Evolutionary conservation across 1,140 invertebrate species (phyloP).

Genomic region (Schlechtendalia chinensis): DNA sequence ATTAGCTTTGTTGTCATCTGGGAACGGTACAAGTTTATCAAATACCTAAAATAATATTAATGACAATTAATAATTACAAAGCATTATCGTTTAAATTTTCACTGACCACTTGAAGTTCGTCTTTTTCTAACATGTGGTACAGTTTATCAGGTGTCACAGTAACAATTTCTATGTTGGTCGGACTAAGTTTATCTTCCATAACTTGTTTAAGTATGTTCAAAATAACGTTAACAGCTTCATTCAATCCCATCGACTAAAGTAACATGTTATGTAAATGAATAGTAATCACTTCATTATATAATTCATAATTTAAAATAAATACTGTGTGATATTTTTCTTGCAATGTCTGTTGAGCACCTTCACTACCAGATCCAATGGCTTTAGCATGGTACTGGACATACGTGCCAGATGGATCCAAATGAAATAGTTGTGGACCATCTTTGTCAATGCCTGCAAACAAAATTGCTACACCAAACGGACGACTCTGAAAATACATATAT

Average conservation of each 20-base stretch:
- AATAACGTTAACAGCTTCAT: constrained; percentile 88
- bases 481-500: constrained; percentile 63
- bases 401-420: constrained; percentile 98
- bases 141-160: constrained; percentile 81
- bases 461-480: constrained; percentile 97
- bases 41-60: constrained; percentile 27
- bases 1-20: constrained; percentile 22
- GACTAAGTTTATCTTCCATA: constrained; percentile 99
- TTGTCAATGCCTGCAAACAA: constrained; percentile 85
- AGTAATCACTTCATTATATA: constrained; percentile 5
- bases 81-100: background rate
- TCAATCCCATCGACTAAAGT: constrained; percentile 90
- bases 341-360: constrained; percentile 96
- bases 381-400: constrained; percentile 98
- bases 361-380: constrained; percentile 98
- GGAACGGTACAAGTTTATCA: constrained; percentile 44
- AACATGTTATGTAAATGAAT: constrained; percentile 52
- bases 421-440: constrained; percentile 84
- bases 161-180: constrained; percentile 96
- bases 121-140: constrained; percentile 88
- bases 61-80: background rate
- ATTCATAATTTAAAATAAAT: no score
- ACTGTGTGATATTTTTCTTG: constrained; percentile 85
- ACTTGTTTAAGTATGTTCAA: constrained; percentile 97
- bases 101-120: constrained; percentile 77